phyloP scores from a whole-genome alignment of 1,140 invertebrate genomes.

The Rhopalosiphum maidis region DNA sequence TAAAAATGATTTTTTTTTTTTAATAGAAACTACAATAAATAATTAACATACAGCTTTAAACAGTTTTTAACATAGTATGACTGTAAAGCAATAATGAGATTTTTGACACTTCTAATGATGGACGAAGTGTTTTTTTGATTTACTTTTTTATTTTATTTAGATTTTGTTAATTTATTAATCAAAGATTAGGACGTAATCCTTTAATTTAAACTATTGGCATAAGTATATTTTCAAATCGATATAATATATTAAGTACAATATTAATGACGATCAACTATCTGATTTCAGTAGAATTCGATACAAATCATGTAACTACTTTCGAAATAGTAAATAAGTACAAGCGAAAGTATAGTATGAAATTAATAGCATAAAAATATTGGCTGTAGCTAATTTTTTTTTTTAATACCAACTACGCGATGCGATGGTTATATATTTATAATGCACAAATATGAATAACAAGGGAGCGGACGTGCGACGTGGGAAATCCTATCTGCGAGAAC shows the following conservation, averaged over 20 bases:
- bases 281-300: not conserved
- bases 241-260: not conserved
- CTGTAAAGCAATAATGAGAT: not conserved
- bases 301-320: not conserved
- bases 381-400: not conserved
- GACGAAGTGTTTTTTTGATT: too few species aligned
- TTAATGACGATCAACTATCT: not conserved
- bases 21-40: not conserved
- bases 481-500: slow-evolving; percentile 10
- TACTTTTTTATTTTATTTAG: too few species aligned
- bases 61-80: not conserved
- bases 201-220: not conserved
- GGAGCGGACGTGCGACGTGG: not conserved
- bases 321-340: not conserved
- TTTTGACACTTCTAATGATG: not conserved
- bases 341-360: not conserved
- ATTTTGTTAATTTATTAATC: too few species aligned
- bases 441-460: not conserved
- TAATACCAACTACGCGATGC: not conserved
- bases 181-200: not conserved
- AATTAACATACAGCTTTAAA: too few species aligned
- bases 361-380: not conserved
- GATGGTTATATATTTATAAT: not conserved
- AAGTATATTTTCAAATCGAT: not conserved
- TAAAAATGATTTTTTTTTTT: not conserved